Conservation (phyloP, 92 coral and sea anemone genomes). For the Zoanthus sansibaricus region DNA sequence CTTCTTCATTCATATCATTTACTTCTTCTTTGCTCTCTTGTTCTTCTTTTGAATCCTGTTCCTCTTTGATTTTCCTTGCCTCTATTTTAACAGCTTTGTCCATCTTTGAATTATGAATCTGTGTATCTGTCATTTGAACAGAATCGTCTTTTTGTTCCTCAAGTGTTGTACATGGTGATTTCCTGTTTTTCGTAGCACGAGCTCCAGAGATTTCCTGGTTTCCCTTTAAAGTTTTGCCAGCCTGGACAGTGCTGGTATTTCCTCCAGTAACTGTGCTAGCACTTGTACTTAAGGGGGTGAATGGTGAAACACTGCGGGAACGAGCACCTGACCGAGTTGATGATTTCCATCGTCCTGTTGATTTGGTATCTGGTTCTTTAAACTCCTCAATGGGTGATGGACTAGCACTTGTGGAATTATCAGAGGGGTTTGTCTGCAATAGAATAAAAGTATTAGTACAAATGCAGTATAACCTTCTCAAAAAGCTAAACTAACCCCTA, state of each 20-base stretch:
- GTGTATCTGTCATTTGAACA: neutral
- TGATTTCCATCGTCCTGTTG: conserved; percentile 63
- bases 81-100: conserved; percentile 16
- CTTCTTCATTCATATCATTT: neutral
- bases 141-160: conserved; percentile 29
- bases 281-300: conserved; percentile 12
- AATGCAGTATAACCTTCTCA: neutral
- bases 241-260: conserved; percentile 7
- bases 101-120: neutral
- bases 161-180: conserved; percentile 19
- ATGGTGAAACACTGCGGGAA: conserved; percentile 73
- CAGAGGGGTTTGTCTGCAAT: conserved; percentile 73
- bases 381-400: conserved; percentile 93
- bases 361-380: conserved; percentile 85
- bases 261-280: conserved; percentile 26
- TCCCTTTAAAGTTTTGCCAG: conserved; percentile 29
- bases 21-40: conserved; percentile 17
- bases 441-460: neutral
- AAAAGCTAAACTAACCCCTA: no score
- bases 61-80: neutral
- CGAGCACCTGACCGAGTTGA: conserved; percentile 69
- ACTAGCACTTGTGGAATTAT: conserved; percentile 86
- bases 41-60: neutral
- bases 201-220: conserved; percentile 11
- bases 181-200: conserved; percentile 13